Base-by-base conservation (phyloP, 2,888 invertebrate genomes). In the Dryadula phaetusa region DNA sequence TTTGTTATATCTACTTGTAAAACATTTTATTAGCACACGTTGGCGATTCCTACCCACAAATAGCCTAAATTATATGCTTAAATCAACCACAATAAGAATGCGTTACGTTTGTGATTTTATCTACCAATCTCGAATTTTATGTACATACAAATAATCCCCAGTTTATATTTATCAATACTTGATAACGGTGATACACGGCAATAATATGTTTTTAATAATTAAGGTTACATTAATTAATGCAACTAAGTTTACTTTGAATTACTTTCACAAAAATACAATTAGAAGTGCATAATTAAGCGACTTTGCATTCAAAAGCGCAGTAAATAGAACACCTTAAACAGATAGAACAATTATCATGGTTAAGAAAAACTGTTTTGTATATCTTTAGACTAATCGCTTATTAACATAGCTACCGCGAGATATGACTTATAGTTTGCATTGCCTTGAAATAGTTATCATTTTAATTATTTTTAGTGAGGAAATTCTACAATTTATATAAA, bases 291-390 rank as follows among this genome's bases (percentile, higher is more conserved):
- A 67, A 69, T 66, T 42, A 56, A 72, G 61, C 70, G 69, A 63
- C 66, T 62, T 56, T 62, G 69, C 71, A 73, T 75, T 70, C 74
- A 69, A 72, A 72, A 69, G 71, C 68, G 66, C 56, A 64, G 64
- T 70, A 66, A 69, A 66, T 65, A 42, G 65, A 56, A 60, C 69
- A 71, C 68, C 66, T 69, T 72, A 66, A 75, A 74, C 74, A 72
- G 70, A 62, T 67, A 47, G 69, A 68, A 69, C 72, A 76, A 76
- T 77, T 76, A 78, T 71, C 75, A 70, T 73, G 64, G 64, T 68
- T 69, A 70, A 75, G 71, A 77, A 73, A 71, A 70, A 72, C 72
- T 62, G 72, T 75, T 77, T 76, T 76, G 53, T 70, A 54, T 62
- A 34, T 69, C 60, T 66, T 40, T 49, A 62, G 44, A 53, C 12